phyloP scores from a whole-genome alignment of 2,113 vertebrate genomes.

The Mixornis gularis region DNA sequence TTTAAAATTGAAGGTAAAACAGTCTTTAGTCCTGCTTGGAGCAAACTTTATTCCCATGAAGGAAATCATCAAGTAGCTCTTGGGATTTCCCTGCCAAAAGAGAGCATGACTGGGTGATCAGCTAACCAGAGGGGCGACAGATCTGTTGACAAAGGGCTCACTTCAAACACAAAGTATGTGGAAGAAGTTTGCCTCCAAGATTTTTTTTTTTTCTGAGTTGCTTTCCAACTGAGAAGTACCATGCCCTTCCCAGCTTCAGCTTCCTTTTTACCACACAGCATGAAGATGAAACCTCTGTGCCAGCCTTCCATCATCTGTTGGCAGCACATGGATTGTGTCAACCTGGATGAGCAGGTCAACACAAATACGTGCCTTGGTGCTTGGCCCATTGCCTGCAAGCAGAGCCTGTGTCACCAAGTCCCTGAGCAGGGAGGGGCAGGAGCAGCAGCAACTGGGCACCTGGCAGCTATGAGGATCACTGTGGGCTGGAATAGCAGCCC shows the following conservation, averaged over 20 bases:
- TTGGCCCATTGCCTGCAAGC: fast-evolving
- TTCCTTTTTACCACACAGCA: background rate
- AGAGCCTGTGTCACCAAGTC: fast-evolving
- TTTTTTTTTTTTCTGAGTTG: background rate
- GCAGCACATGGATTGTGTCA: background rate
- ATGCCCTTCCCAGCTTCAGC: background rate
- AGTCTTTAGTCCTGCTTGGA: background rate
- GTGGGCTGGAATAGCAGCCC: background rate
- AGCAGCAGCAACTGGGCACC: background rate
- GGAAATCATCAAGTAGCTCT: background rate
- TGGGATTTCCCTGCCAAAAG: background rate
- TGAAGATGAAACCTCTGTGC: background rate
- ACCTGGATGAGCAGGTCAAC: background rate
- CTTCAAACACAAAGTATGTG: background rate
- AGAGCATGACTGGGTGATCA: background rate
- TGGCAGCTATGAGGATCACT: fast-evolving
- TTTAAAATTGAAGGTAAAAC: background rate
- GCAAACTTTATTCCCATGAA: background rate
- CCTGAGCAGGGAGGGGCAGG: background rate
- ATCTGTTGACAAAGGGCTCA: background rate
- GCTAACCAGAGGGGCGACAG: background rate
- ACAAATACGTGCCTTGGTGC: fast-evolving
- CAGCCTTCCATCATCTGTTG: background rate
- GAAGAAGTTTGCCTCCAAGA: background rate
- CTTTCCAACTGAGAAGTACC: background rate